A percentile compares a stretch with the other conserved stretches of the same genome.
Conservation (phyloP, 2,888 invertebrate species). For the Ethmia dodecea region DNA sequence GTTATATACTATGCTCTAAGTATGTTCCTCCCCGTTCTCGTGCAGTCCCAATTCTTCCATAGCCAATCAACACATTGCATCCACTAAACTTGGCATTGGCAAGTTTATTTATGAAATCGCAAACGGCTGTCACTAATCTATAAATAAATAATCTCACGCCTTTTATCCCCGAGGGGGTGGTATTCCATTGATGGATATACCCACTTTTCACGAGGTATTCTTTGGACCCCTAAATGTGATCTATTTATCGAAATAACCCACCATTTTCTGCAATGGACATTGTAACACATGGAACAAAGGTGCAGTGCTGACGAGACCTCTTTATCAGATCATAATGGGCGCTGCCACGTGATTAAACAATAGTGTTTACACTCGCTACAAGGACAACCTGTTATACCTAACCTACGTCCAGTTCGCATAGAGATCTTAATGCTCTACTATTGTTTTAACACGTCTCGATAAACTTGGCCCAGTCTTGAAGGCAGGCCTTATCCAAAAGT, state of each 20-base stretch:
- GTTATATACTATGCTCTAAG: no score
- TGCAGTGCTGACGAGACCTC: conserved; percentile 40
- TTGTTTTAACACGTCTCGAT: conserved; percentile 35
- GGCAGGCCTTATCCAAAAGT: conserved; percentile 8
- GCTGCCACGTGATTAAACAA: conserved; percentile 67
- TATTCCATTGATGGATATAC: no score
- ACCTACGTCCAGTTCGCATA: conserved; percentile 35
- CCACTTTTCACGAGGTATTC: no score
- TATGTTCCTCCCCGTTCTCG: no score
- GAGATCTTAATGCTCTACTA: conserved; percentile 34
- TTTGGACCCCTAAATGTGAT: no score
- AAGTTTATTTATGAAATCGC: no score
- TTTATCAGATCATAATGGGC: conserved; percentile 61
- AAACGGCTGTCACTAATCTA: no score
- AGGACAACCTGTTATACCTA: conserved; percentile 44
- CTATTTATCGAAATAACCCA: conserved; percentile 10
- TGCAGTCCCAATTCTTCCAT: no score
- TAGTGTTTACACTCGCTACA: conserved; percentile 62
- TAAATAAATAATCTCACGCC: no score
- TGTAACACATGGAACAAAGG: conserved; percentile 35
- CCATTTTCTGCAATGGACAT: conserved; percentile 10
- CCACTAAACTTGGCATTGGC: no score
- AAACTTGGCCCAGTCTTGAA: conserved; percentile 18
- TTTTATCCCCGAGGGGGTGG: no score
- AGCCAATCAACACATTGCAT: no score